Base-by-base conservation (phyloP, 2,888 invertebrate species). In the Phyllotreta cruciferae region DNA sequence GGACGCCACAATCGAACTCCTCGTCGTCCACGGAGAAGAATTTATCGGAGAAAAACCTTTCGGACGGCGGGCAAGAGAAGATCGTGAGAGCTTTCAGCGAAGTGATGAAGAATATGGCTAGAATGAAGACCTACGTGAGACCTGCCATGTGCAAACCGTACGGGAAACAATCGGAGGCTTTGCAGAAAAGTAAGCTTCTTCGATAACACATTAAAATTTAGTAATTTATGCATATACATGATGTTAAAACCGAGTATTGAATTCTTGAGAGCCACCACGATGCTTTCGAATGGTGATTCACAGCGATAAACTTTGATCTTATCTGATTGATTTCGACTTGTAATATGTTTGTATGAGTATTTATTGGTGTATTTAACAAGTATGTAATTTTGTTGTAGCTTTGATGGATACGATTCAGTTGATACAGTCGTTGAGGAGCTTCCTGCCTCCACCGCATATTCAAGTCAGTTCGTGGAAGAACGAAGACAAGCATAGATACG, bases 61-160 rank as follows among this genome's bases (percentile, higher is more conserved):
- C 83, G 63, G 81, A 80, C 74, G 85, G 86, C 50, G 92, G 92
- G 0, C 93, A 93, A 80, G 93, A 93, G 81, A 92, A 93, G 75
- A 92, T 93, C 66, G 91, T 93, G 63, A 85, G 93, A 66, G 91
- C 92, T 11, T 93, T 93, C 81, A 88, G 90, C 0, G 93, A 93
- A 81, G 87, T 93, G 50, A 93, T 93, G 87, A 90, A 92, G 76
- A 93, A 93, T 81, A 89, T 93, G 89, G 89, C 90, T 72, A 87
- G 93, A 76, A 93, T 93, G 92, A 92, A 93, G 79, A 90, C 92
- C 53, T 93, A 92, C 77, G 92, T 93, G 73, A 86, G 93, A 62
- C 93, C 93, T 66, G 90, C 93, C 64, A 93, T 93, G 93, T 93
- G 93, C 80, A 93, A 93, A 81, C 93, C 93, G 14, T 93, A 93